These are phyloP conservation scores for Schizotus pectinicornis DNA, from an alignment of 2,888 invertebrate genomes.

Conservation along the genomic window DNA sequence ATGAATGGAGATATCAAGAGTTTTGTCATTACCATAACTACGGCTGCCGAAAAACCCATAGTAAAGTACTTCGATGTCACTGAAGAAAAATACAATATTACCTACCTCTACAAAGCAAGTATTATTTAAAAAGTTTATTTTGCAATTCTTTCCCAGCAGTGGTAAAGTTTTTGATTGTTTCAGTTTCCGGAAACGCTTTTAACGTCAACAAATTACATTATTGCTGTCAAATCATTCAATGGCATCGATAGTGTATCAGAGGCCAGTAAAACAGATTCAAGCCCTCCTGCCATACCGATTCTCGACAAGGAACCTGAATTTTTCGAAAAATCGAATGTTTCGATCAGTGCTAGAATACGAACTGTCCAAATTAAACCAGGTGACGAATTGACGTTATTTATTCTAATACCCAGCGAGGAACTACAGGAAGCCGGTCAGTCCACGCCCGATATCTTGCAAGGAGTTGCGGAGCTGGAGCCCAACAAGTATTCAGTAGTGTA, in stretches of 20 bases:
- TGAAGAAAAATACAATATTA: constrained; percentile 26
- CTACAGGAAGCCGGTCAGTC: too few relatives aligned
- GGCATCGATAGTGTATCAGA: not conserved
- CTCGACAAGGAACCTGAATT: not conserved
- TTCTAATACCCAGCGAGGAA: too few relatives aligned
- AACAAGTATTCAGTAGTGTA: too few relatives aligned
- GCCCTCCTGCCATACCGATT: not conserved
- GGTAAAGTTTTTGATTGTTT: too few relatives aligned
- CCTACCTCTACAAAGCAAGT: constrained; percentile 14
- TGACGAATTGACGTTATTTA: too few relatives aligned
- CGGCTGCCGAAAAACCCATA: not conserved
- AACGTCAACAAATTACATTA: not conserved
- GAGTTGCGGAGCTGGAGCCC: too few relatives aligned
- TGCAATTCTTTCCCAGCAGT: too few relatives aligned
- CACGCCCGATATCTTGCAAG: too few relatives aligned
- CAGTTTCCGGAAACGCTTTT: not conserved
- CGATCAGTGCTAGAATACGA: too few relatives aligned
- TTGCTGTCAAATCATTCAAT: not conserved
- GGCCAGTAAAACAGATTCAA: not conserved
- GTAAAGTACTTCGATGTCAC: not conserved
- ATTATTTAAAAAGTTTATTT: not conserved
- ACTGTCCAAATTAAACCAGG: too few relatives aligned
- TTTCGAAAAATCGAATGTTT: too few relatives aligned
- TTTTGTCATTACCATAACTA: constrained; percentile 22
- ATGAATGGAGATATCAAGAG: constrained; percentile 35